Evolutionary conservation across 1,140 invertebrate species (phyloP).

Genomic region (Pogonognathellus flavescens): DNA sequence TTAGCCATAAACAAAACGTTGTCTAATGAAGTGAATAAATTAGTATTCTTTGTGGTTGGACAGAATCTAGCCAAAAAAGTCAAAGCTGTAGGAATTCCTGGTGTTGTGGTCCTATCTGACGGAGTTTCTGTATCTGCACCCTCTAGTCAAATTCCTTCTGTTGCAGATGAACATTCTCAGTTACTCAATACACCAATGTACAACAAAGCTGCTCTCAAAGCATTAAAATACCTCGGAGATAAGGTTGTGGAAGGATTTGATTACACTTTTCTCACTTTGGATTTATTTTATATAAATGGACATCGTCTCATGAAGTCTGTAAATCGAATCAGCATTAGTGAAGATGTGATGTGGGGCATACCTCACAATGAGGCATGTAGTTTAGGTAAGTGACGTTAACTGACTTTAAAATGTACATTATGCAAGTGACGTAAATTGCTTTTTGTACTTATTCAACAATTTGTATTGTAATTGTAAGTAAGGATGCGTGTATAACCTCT

Average conservation of each 20-base stretch:
- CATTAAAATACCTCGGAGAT: slow-evolving; percentile 89
- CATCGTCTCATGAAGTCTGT: slow-evolving; percentile 79
- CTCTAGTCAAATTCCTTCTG: slow-evolving; percentile 8
- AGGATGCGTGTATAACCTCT: too few species aligned
- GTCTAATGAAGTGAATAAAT: slow-evolving; percentile 82
- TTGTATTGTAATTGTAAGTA: too few species aligned
- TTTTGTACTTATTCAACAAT: too few species aligned
- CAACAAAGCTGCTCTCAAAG: slow-evolving; percentile 72
- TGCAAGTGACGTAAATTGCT: too few species aligned
- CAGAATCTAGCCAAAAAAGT: slow-evolving; percentile 66
- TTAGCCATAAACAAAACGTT: slow-evolving; percentile 86
- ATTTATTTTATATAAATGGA: slow-evolving; percentile 84
- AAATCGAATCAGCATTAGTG: slow-evolving; percentile 83
- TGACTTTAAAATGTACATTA: too few species aligned
- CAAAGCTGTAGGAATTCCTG: slow-evolving; percentile 2
- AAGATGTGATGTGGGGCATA: slow-evolving; percentile 84
- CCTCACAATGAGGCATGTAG: slow-evolving; percentile 75
- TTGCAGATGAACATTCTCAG: background rate
- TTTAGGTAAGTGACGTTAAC: too few species aligned
- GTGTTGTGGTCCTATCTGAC: background rate
- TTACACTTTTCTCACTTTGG: slow-evolving; percentile 89
- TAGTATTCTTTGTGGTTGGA: slow-evolving; percentile 82
- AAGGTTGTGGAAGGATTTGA: slow-evolving; percentile 90
- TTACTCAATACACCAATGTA: background rate
- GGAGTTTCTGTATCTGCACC: background rate